Percentiles rank a stretch among this genome's conserved stretches.
Evolutionary conservation across 2,113 vertebrate species (phyloP).

Genomic region (Chloebia gouldiae): DNA sequence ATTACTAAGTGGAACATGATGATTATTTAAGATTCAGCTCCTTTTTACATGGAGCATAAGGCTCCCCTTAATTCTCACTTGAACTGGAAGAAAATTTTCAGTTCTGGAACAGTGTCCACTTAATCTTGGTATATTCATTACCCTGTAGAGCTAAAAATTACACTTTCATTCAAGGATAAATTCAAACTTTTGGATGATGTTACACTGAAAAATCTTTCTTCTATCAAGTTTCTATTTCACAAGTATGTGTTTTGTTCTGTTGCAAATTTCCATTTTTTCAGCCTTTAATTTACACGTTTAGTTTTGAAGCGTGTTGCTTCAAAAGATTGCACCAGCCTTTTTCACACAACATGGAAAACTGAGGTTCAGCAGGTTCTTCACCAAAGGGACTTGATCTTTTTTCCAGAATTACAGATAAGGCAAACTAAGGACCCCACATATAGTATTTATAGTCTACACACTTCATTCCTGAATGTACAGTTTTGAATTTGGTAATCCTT

Average conservation of each 20-base stretch:
- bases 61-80: background rate
- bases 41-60: background rate
- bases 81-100: background rate
- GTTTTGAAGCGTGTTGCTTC: background rate
- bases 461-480: background rate
- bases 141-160: background rate
- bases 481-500: background rate
- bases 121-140: background rate
- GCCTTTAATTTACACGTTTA: background rate
- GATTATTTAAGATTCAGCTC: background rate
- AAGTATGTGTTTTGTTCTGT: background rate
- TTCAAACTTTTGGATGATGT: background rate
- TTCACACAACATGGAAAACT: background rate
- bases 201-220: background rate
- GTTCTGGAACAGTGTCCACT: background rate
- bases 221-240: background rate
- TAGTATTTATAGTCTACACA: rapidly evolving
- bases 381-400: background rate
- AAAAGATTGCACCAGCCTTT: background rate
- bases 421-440: background rate
- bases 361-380: background rate
- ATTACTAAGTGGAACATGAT: background rate
- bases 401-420: background rate
- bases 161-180: background rate
- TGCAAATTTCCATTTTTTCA: background rate